A percentile compares a stretch with the other conserved stretches of the same genome.
Evolutionary conservation across 2,888 invertebrate genomes (phyloP).

Genomic region (Epirrhoe tristata): DNA sequence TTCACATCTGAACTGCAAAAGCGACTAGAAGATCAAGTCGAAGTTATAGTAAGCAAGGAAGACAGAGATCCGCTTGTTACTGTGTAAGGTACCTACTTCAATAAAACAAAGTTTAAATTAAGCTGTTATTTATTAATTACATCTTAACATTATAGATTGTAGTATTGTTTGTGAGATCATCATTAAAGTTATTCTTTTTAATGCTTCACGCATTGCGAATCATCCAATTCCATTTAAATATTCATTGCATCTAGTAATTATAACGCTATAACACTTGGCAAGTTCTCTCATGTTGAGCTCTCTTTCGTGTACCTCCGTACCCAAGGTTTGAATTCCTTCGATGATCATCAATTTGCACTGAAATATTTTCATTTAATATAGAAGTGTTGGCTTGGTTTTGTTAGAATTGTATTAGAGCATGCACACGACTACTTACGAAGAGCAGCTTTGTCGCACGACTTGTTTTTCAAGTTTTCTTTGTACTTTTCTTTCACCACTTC

Average conservation of each 20-base stretch:
- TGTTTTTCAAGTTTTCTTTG: conserved; percentile 63
- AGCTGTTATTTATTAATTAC: conserved; percentile 44
- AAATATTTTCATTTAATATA: conserved; percentile 76
- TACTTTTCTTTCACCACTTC: conserved; percentile 59
- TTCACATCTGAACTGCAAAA: conserved; percentile 78
- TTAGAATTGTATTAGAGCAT: conserved; percentile 70
- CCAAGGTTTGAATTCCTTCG: conserved; percentile 63
- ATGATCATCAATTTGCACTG: conserved; percentile 77
- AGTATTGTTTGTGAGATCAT: conserved; percentile 74
- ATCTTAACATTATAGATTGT: conserved; percentile 45
- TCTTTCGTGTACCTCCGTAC: conserved; percentile 68
- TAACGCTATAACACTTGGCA: conserved; percentile 73
- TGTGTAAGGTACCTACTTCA: conserved; percentile 72
- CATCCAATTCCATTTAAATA: conserved; percentile 41
- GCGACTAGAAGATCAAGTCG: conserved; percentile 79
- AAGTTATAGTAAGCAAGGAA: conserved; percentile 88
- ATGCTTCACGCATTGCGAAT: conserved; percentile 38
- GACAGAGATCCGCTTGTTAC: conserved; percentile 93
- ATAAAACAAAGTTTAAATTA: conserved; percentile 37
- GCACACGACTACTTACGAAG: conserved; percentile 81
- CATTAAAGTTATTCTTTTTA: conserved; percentile 60
- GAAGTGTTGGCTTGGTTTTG: conserved; percentile 60
- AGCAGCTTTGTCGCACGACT: conserved; percentile 66
- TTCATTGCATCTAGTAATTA: conserved; percentile 51
- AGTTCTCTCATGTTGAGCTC: conserved; percentile 68